Evolutionary conservation across 1,140 invertebrate genomes (phyloP).

Genomic region (Drosophila obscura): DNA sequence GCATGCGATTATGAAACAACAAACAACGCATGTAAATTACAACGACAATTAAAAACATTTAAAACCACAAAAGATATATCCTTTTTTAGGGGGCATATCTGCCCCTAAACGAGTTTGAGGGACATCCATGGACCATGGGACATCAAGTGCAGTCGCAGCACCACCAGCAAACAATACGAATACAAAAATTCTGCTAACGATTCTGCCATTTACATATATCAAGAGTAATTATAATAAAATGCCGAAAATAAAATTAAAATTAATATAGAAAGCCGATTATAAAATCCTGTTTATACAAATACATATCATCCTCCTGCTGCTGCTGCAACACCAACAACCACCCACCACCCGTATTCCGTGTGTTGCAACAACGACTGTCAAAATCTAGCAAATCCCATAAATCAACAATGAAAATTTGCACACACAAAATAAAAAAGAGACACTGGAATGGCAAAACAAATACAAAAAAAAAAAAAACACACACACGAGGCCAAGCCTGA

Average conservation of each 20-base stretch:
- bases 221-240: conserved; percentile 83
- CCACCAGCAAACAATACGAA: conserved; percentile 21
- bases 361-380: conserved; percentile 61
- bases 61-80: conserved; percentile 65
- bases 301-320: neutral
- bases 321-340: neutral
- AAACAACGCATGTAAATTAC: conserved; percentile 20
- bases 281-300: conserved; percentile 44
- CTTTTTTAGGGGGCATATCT: conserved; percentile 33
- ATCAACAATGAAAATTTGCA: conserved; percentile 70
- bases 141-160: conserved; percentile 68
- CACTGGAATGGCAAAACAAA: conserved; percentile 21
- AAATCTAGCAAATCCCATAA: conserved; percentile 80
- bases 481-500: conserved; percentile 14
- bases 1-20: conserved; percentile 58
- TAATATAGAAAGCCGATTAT: conserved; percentile 83
- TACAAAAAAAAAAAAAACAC: conserved; percentile 27
- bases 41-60: conserved; percentile 72
- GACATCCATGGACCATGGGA: conserved; percentile 22
- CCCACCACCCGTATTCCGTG: conserved; percentile 8
- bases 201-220: conserved; percentile 77
- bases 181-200: conserved; percentile 62
- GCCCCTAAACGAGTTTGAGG: conserved; percentile 44
- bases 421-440: conserved; percentile 37
- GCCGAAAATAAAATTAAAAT: conserved; percentile 83